These are phyloP conservation scores for Euura lappo DNA, from an alignment of 1,140 invertebrate genomes.

Conservation along the genomic window DNA sequence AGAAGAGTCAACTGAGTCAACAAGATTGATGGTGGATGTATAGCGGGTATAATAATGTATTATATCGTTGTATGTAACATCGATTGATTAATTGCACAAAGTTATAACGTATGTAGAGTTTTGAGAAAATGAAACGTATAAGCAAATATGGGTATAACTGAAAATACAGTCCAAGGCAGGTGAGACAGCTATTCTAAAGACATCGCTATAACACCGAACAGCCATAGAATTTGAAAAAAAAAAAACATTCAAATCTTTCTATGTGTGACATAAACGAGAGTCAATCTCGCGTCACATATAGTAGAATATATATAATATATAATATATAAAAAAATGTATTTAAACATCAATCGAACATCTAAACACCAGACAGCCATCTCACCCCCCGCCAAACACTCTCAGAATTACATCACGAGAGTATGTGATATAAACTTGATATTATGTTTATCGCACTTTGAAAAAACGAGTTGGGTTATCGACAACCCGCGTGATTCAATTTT, in stretches of 20 bases:
- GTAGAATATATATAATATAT: constrained; percentile 25
- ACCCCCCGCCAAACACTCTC: constrained; percentile 42
- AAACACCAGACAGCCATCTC: constrained; percentile 46
- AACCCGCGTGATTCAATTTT: no score
- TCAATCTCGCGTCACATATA: no score
- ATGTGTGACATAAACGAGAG: constrained; percentile 34
- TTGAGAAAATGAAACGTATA: constrained; percentile 21
- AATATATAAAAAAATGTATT: not conserved
- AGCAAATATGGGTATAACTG: constrained; percentile 23
- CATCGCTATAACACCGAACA: constrained; percentile 44
- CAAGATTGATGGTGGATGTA: no score
- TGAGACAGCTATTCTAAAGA: constrained; percentile 37
- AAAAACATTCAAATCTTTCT: constrained; percentile 1
- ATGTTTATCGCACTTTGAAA: not conserved
- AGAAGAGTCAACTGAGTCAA: no score
- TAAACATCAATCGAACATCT: not conserved
- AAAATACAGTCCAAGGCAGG: constrained; percentile 30
- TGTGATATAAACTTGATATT: not conserved
- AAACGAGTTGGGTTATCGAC: not conserved
- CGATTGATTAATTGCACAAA: no score
- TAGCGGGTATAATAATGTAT: no score
- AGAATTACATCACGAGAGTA: not conserved
- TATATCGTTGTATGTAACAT: no score
- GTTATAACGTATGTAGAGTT: no score
- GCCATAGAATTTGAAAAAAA: constrained; percentile 26